Evolutionary conservation across 2,797 vertebrate genomes (phyloP), one percentile per base, ranked within the genome.

Genomic region (Chelmon rostratus): DNA sequence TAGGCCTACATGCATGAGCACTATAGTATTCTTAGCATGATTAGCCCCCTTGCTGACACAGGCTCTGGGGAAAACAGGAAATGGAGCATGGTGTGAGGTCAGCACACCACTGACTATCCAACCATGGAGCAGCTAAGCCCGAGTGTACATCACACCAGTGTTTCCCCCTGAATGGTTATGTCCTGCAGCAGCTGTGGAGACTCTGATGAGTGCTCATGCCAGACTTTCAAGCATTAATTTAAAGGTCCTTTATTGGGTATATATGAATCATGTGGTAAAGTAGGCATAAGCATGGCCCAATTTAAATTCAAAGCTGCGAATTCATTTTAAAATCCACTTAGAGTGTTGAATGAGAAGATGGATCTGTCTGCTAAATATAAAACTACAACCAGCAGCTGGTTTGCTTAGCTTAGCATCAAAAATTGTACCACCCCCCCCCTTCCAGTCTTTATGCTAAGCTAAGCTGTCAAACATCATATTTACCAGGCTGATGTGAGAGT

Each of bases 61-160:
- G 66, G 83, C 87, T 81, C 90, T 79, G 80, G 82, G 83, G 92
- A 83, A 86, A 88, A 91, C 88, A 92, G 89, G 89, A 93, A 92
- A 91, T 91, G 88, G 86, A 90, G 87, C 89, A 74, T 88, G 78
- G 79, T 83, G 82, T 90, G 88, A 92, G 91, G 92, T 93, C 93
- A 92, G 87, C 88, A 83, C 83, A 85, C 72, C 68, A 57, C 68
- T 85, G 73, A 79, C 86, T 83, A 70, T 18, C 91, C 87, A 87
- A 89, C 71, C 75, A 80, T 79, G 70, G 78, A 85, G 81, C 71
- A 8, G 63, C 67, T 83, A 73, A 84, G 76, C 73, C 62, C 2
- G 16, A 74, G 70, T 61, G 56, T 76, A 58, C 76, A 88, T 88
- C 83, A 78, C 70, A 63, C 63, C 72, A 25, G 76, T 23, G 77